These are phyloP conservation scores for Meiosimyza decipiens DNA, from an alignment of 2,888 invertebrate genomes.

Conservation along the genomic window DNA sequence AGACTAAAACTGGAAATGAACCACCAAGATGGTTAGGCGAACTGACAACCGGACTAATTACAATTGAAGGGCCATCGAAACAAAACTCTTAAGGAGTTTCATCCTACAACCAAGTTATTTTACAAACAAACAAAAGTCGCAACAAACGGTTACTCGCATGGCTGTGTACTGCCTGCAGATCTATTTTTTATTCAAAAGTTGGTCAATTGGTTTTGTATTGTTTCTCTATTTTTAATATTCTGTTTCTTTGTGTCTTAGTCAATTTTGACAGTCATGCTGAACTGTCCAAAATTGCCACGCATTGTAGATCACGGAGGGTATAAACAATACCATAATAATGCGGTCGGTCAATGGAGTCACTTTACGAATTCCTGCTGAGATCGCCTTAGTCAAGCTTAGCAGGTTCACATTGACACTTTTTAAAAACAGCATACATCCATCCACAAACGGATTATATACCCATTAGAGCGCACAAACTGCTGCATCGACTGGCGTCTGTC, in stretches of 20 bases:
- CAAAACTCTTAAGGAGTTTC: too few relatives aligned
- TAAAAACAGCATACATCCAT: background rate
- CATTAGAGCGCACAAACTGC: conserved; percentile 4
- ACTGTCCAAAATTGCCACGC: background rate
- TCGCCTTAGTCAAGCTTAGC: background rate
- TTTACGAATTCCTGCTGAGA: background rate
- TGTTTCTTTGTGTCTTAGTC: background rate
- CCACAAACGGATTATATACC: conserved; percentile 13
- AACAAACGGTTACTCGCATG: too few relatives aligned
- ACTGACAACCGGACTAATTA: background rate
- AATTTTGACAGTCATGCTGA: conserved; percentile 23
- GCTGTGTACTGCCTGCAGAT: too few relatives aligned
- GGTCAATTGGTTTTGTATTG: background rate
- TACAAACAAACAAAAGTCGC: too few relatives aligned
- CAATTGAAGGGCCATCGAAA: background rate
- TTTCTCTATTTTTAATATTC: background rate
- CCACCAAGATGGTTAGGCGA: background rate
- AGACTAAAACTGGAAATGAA: background rate
- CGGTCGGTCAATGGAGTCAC: background rate
- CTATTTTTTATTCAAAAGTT: too few relatives aligned
- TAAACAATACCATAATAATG: background rate
- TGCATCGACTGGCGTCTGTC: conserved; percentile 1
- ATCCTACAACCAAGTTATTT: too few relatives aligned
- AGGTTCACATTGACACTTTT: conserved; percentile 10
- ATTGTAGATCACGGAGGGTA: conserved; percentile 5